Evolutionary conservation across 2,113 vertebrate species (phyloP).

Genomic region (Petrocephalus zakoni): DNA sequence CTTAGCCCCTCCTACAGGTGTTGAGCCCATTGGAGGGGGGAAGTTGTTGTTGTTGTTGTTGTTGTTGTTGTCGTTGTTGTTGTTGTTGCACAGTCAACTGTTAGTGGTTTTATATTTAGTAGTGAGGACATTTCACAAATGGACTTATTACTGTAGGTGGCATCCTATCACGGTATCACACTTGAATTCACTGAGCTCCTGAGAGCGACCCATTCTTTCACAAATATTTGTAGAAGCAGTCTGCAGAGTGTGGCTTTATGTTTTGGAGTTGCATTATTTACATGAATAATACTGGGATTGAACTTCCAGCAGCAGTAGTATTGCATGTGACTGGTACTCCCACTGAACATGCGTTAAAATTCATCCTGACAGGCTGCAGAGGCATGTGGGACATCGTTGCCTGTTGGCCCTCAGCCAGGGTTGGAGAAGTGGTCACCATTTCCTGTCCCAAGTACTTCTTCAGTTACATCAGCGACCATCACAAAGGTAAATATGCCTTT

Average conservation of each 20-base stretch:
- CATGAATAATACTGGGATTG: not conserved
- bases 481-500: slow-evolving; percentile 47
- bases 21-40: too few relatives aligned
- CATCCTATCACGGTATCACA: too few relatives aligned
- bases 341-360: not conserved
- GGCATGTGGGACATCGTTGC: slow-evolving; percentile 84
- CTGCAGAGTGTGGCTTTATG: not conserved
- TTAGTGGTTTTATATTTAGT: too few relatives aligned
- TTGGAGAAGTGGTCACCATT: slow-evolving; percentile 72
- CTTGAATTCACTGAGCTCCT: too few relatives aligned
- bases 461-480: slow-evolving; percentile 65
- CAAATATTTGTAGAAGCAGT: too few relatives aligned
- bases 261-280: not conserved
- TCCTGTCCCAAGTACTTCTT: slow-evolving; percentile 77
- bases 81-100: too few relatives aligned
- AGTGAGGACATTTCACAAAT: too few relatives aligned
- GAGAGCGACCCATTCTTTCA: too few relatives aligned
- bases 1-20: too few relatives aligned
- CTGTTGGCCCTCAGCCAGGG: slow-evolving; percentile 77
- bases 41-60: too few relatives aligned
- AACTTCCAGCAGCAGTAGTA: not conserved
- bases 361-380: slow-evolving; percentile 65
- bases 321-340: not conserved
- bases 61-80: too few relatives aligned
- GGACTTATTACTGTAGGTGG: too few relatives aligned